These are phyloP conservation scores for Microplitis deprimator DNA, from an alignment of 2,888 invertebrate genomes.

Conservation along the genomic window DNA sequence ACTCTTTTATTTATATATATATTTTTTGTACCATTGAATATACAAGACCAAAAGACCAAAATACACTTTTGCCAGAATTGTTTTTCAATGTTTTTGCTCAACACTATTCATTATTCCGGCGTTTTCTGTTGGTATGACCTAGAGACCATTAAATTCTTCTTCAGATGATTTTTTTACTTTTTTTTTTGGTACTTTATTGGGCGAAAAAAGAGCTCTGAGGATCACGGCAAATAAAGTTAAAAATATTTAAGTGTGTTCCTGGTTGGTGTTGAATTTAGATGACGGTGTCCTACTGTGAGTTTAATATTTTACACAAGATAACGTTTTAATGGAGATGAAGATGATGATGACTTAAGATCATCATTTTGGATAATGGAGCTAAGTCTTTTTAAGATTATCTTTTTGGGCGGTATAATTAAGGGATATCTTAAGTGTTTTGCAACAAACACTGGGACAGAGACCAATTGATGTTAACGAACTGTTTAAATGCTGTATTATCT, in stretches of 20 bases:
- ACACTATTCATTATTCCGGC: not conserved
- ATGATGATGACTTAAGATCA: not conserved
- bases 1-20: not conserved
- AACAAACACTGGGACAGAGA: not conserved
- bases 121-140: not conserved
- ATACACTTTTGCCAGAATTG: conserved; percentile 6
- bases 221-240: not conserved
- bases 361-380: not conserved
- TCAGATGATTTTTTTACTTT: not conserved
- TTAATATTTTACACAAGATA: not conserved
- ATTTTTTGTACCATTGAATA: not conserved
- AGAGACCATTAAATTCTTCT: not conserved
- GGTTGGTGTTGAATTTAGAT: not conserved
- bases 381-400: not conserved
- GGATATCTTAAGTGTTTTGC: not conserved
- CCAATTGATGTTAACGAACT: not conserved
- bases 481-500: conserved; percentile 1
- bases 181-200: not conserved
- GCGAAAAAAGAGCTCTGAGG: not conserved
- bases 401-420: not conserved
- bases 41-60: not conserved
- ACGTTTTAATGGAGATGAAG: not conserved
- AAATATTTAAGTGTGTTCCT: not conserved
- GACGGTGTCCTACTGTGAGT: not conserved
- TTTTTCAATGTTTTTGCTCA: conserved; percentile 13